Base-by-base conservation (phyloP, 2,113 vertebrate species). In the Coracopsis vasa region DNA sequence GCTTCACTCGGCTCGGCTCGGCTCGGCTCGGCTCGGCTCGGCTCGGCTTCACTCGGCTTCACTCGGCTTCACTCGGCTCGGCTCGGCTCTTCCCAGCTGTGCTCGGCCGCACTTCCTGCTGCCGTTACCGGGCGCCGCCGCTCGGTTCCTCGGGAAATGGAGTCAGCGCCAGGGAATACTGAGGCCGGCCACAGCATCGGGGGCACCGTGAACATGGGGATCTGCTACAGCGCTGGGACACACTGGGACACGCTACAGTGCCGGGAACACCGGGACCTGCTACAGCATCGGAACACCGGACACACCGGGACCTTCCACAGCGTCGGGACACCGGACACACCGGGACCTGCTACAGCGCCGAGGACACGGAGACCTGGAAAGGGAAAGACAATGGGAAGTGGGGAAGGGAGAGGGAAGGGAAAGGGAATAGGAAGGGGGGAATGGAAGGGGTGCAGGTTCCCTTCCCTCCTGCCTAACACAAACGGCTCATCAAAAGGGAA, bases 91-190 rank as follows among this genome's bases (percentile, higher is more conserved):
- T 7, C 42, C 35, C 56, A 25, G 37, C 8, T 2, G 1, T 4
- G 1, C 60, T 61, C 53, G 48, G 39, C 3, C 7, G 4, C 18
- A 4, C 54, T 60, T 92, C 77, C 86, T 23, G 53, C 8, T 3
- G 1, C 17, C 33, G 14, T 78, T 35, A 16, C 6, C 7, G 16
- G n/a, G 7, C 24, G n/a, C 79, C 35, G 54, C 83, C 83, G 80
- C 92, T 73, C 44, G 65, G 95, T 61, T 81, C 41, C 0, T 56
- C 21, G 95, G 95, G 95, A 96, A 94, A 79, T 86, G 53, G 69
- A 96, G 95, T 94, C 74, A 31, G 0, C 7, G 5, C 2, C 4
- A 2, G 8, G 70, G 29, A 28, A 9, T 11, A 18, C 28, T 28
- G 51, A 29, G 51, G 3, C 0, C 28, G 6, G 28, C 10, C 1